Evolutionary conservation across 1,140 invertebrate genomes (phyloP), one percentile per base, ranked within the genome.

Genomic region (Prorops nasuta): DNA sequence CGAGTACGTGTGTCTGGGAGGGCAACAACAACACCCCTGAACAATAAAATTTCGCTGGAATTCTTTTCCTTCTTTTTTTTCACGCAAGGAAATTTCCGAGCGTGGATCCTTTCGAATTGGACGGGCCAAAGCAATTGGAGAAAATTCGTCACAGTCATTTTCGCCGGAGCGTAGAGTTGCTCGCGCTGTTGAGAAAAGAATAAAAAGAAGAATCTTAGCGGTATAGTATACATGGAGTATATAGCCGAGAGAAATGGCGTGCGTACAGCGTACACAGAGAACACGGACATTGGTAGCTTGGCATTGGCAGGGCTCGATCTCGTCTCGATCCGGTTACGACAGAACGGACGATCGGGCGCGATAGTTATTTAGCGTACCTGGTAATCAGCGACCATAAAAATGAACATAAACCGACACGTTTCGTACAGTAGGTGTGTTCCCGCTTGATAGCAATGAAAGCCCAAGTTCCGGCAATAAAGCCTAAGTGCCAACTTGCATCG

Each of bases 381-480:
- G 63, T 61, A 71, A 71, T 72, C 68, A 71, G 51, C 49, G 62
- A 63, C 56, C 60, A 67, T 67, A 72, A 67, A 69, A 71, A 66
- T 62, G 58, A 63, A 62, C 63, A 65, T 66, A 69, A 60, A 58
- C 58, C 52, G 63, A 64, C 58, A 68, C 61, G 56, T 66, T 49
- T 63, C 51, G 38, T 53, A 51, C 37, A 17, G 54, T 55, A 46
- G 57, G 35, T 51, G 19, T 32, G 46, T 39, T 46, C 50, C 42
- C 38, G 56, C 36, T 58, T 63, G 59, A 66, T 64, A 62, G 52
- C 56, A 58, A 63, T 45, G 54, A 63, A 35, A 60, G 54, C 35
- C 44, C 51, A 53, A 60, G 58, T 61, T 59, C 46, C 54, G 47
- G 45, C 53, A 57, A 56, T 56, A 60, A 62, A 57, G 40, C 40